A percentile compares a stretch with the other conserved stretches of the same genome.
phyloP scores from a whole-genome alignment of 2,888 invertebrate genomes.

The Mythimna loreyi region DNA sequence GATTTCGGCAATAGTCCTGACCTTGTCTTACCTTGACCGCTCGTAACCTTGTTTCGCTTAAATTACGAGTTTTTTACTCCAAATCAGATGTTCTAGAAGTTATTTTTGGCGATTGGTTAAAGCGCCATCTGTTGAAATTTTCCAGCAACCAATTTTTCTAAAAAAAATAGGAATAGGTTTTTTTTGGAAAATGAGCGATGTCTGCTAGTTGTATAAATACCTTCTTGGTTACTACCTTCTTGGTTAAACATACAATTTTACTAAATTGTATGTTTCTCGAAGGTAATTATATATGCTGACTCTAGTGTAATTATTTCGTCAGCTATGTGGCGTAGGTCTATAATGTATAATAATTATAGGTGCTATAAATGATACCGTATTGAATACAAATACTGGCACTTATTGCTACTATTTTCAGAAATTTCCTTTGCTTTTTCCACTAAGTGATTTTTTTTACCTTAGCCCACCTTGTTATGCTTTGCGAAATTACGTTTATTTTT shows the following conservation, averaged over 20 bases:
- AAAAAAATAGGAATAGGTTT: background rate
- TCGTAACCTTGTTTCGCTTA: slow-evolving; percentile 63
- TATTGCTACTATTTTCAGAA: background rate
- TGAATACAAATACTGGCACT: background rate
- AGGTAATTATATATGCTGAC: too few species aligned
- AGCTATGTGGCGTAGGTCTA: too few species aligned
- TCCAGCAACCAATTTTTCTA: background rate
- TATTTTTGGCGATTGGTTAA: slow-evolving; percentile 41
- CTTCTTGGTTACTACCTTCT: too few species aligned
- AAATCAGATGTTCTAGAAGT: slow-evolving; percentile 72
- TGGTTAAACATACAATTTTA: too few species aligned
- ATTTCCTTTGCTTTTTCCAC: background rate
- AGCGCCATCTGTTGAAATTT: slow-evolving; percentile 66
- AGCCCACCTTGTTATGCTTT: too few species aligned
- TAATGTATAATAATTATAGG: too few species aligned
- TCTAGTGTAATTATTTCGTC: too few species aligned
- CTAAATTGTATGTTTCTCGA: too few species aligned
- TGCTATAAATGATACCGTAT: background rate
- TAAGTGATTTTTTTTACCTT: background rate
- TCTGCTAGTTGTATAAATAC: background rate
- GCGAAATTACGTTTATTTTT: too few species aligned
- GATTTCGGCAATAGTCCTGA: slow-evolving; percentile 60
- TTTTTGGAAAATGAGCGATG: background rate
- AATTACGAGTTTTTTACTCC: slow-evolving; percentile 57
- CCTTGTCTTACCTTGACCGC: slow-evolving; percentile 80